Base-by-base conservation (phyloP, 2,888 invertebrate species). In the Zaprionus obscuricornis region DNA sequence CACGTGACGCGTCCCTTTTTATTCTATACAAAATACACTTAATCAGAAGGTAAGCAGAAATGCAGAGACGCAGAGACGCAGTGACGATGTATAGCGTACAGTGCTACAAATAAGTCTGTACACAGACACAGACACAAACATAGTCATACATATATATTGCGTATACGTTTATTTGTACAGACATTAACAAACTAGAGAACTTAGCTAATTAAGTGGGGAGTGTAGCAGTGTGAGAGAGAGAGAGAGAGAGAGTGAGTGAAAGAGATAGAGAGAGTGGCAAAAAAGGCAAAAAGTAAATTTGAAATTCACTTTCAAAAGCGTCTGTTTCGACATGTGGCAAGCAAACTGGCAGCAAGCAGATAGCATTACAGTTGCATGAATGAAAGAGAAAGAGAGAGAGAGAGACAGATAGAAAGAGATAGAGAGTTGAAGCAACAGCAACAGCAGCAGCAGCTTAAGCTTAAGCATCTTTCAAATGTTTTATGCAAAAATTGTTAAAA, bases 401-500 rank as follows among this genome's bases (percentile, higher is more conserved):
- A 39, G n/a, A 46, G 18, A 17, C 8, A 10, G 22, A 43, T 11
- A 11, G 14, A 47, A 13, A 13, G 13, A 26, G 18, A 22, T n/a
- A 16, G 1, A n/a, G 17, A 14, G 14, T 11, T n/a, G 8, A 2
- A n/a, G 20, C n/a, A 14, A 14, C 5, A 8, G 39, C 0, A 17
- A 8, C 8, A 4, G 14, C 4, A 22, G 22, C 39, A 42, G 34
- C 39, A 22, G 37, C 27, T 47, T 29, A 34, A 29, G 46, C 54
- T 57, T n/a, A 34, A 62, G 74, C 60, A 82, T 82, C 65, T 64
- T 57, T 57, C 62, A 63, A 84, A 82, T 83, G 74, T 83, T 85
- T 81, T 85, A 82, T 85, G 84, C 73, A 79, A 79, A 57, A 82
- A 84, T 82, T 85, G 71, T 74, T 81, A 70, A 81, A 81, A 81